Conservation (phyloP, 2,113 vertebrate genomes). For the Gambusia affinis region DNA sequence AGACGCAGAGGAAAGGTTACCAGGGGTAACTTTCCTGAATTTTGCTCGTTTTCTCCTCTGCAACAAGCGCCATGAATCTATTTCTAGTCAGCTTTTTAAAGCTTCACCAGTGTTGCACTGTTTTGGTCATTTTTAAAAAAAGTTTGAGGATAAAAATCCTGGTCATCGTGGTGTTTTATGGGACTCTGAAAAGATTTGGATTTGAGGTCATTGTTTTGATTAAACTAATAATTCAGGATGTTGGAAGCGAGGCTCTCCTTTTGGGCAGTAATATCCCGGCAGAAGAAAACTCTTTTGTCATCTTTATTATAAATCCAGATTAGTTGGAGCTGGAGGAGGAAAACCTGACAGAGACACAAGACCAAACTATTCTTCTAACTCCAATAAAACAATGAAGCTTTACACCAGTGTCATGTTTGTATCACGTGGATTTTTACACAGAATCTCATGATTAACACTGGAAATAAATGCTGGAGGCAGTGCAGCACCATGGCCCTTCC, state of each 20-base stretch:
- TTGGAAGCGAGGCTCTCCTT: not conserved
- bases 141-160: not conserved
- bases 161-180: not conserved
- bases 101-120: not conserved
- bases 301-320: too few species aligned
- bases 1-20: constrained; percentile 7
- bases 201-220: not conserved
- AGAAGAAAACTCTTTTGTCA: too few species aligned
- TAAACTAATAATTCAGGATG: not conserved
- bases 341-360: too few species aligned
- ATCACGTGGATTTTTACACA: not conserved
- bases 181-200: too few species aligned
- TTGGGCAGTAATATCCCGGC: not conserved
- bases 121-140: not conserved
- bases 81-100: constrained; percentile 8
- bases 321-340: not conserved
- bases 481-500: not conserved
- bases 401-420: not conserved
- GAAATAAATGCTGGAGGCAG: not conserved
- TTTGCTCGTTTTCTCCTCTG: not conserved
- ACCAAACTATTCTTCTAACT: not conserved
- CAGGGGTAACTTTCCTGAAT: constrained; percentile 30
- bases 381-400: too few species aligned
- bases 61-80: not conserved
- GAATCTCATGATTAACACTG: not conserved